phyloP scores from a whole-genome alignment of 2,888 invertebrate species.

The Stenodema calcarata region DNA sequence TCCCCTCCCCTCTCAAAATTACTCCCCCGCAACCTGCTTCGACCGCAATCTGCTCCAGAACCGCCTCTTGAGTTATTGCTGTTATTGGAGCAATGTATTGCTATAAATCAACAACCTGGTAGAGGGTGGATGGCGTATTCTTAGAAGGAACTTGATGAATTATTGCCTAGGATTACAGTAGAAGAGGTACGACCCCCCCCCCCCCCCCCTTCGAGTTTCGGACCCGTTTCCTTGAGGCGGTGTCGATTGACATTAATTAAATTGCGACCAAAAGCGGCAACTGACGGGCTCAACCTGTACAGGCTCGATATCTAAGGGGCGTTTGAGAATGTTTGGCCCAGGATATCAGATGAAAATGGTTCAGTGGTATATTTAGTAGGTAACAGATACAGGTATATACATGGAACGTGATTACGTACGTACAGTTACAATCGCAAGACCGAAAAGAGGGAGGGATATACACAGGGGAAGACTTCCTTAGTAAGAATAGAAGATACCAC shows the following conservation, averaged over 20 bases:
- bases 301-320: no score
- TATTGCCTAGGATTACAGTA: not conserved
- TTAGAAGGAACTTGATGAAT: conserved; percentile 9
- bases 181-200: not conserved
- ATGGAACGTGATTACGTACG: no score
- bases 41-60: conserved; percentile 9
- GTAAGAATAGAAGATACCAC: no score
- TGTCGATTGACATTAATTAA: not conserved
- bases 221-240: not conserved
- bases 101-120: conserved; percentile 10
- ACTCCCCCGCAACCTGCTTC: not conserved
- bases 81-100: conserved; percentile 42
- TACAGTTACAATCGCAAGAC: no score
- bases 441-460: no score
- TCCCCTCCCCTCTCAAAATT: no score
- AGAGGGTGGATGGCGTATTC: not conserved
- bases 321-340: no score
- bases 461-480: no score
- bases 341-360: no score
- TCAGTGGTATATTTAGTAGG: no score
- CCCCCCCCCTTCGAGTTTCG: not conserved
- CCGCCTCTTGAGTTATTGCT: conserved; percentile 23
- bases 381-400: no score
- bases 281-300: not conserved
- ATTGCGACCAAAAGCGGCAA: not conserved